Evolutionary conservation across 2,113 vertebrate genomes (phyloP).

Genomic region (Malurus cyaneus): DNA sequence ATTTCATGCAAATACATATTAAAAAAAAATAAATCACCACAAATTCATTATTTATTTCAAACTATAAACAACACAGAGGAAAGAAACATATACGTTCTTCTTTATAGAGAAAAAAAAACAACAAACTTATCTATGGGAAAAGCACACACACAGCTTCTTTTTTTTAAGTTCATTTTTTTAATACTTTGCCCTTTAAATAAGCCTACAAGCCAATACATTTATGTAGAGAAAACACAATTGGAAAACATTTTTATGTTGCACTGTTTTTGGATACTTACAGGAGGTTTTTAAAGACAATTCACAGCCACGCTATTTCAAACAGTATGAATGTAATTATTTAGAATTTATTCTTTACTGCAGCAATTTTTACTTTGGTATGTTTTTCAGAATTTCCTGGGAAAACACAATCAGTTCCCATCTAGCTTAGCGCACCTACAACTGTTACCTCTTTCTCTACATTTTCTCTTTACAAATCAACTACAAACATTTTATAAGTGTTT

Average conservation of each 20-base stretch:
- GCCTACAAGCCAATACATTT: constrained; percentile 6
- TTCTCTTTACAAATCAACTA: constrained; percentile 1
- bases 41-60: constrained; percentile 47
- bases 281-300: constrained; percentile 47
- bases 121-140: background rate
- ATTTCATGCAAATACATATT: constrained; percentile 11
- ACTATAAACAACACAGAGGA: constrained; percentile 38
- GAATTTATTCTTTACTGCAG: constrained; percentile 44
- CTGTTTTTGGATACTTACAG: constrained; percentile 24
- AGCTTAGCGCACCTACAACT: background rate
- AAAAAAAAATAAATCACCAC: constrained; percentile 18
- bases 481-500: constrained; percentile 28
- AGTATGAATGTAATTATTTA: constrained; percentile 29
- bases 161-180: constrained; percentile 56
- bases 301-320: background rate
- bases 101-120: background rate
- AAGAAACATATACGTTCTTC: background rate
- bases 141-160: background rate
- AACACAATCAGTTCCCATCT: constrained; percentile 31
- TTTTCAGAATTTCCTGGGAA: constrained; percentile 54
- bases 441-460: constrained; percentile 1
- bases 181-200: background rate
- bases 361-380: constrained; percentile 43
- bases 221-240: constrained; percentile 23
- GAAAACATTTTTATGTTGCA: constrained; percentile 25